Percentiles rank a stretch among this genome's conserved stretches.
phyloP scores from a whole-genome alignment of 2,113 vertebrate species.

The Promerops cafer region DNA sequence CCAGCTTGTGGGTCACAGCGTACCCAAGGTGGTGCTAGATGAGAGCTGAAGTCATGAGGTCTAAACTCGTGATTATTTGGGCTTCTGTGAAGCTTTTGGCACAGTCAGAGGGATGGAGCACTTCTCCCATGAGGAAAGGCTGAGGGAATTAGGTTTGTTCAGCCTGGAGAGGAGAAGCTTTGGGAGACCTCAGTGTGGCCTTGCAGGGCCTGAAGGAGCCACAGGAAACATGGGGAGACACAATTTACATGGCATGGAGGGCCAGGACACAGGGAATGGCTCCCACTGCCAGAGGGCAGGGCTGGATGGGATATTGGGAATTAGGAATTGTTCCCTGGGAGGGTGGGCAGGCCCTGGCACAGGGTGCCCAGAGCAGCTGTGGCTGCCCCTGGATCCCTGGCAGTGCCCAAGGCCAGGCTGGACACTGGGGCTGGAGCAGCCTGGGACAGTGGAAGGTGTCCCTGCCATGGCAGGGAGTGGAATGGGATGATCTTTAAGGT shows the following conservation, averaged over 20 bases:
- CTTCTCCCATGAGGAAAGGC: not conserved
- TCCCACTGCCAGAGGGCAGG: not conserved
- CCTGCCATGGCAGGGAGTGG: not conserved
- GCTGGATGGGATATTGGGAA: not conserved
- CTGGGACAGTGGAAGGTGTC: not conserved
- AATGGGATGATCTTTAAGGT: rapidly evolving
- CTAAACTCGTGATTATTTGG: not conserved
- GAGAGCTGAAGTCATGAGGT: not conserved
- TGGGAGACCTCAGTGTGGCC: rapidly evolving
- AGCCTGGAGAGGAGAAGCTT: not conserved
- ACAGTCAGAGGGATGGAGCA: not conserved
- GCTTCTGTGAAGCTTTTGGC: not conserved
- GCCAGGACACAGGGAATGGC: not conserved
- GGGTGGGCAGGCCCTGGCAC: not conserved
- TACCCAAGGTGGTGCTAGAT: not conserved
- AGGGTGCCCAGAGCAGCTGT: not conserved
- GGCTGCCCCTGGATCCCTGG: not conserved
- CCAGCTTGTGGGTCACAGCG: not conserved
- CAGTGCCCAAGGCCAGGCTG: not conserved
- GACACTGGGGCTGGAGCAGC: not conserved
- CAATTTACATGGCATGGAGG: rapidly evolving
- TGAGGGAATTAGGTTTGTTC: not conserved
- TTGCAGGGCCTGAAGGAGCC: not conserved
- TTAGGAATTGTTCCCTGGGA: not conserved
- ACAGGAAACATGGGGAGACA: not conserved